Evolutionary conservation across 2,888 invertebrate species (phyloP), one percentile per base, ranked within the genome.

Genomic region (Plebejus anna): DNA sequence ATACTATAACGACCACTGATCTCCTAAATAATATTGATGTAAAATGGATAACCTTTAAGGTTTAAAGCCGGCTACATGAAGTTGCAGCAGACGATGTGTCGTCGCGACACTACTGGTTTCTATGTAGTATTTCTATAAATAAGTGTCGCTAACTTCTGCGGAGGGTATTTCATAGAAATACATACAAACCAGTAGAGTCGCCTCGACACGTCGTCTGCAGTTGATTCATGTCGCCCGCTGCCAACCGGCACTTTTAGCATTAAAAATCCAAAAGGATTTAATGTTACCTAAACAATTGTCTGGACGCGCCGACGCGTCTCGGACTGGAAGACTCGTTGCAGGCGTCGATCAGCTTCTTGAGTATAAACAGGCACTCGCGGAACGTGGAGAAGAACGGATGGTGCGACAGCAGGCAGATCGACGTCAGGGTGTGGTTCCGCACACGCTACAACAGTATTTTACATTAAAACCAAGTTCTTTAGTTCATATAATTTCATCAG

Each of bases 311-410:
- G 59, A 98, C 97, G 82, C 98, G 96, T 84, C 97, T 96, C 32
- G 98, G 97, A 86, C 97, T 97, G 80, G 97, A 97, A 84, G 98
- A 97, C 93, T 98, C 98, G 93, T 99, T 99, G 92, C 99, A 99
- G 78, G 99, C 98, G 92, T 99, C 99, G 84, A 99, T 98, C 81
- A 99, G 95, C 87, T 97, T 97, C 91, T 98, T 98, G 85, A 99
- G 95, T 83, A 99, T 97, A 94, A 97, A 98, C 83, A 99, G 96
- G 94, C 99, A 98, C 95, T 99, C 98, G 81, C 99, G 97, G 94
- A 99, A 99, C 85, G 98, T 98, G 80, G 99, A 97, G 93, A 99
- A 99, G 94, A 99, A 99, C 59, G 99, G 99, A 95, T 99, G 99
- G 95, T 99, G 99, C 79, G 99, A 99, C 77, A 99, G 95, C 82